Base-by-base conservation (phyloP, 1,140 invertebrate genomes). In the Rhizoglyphus robini region DNA sequence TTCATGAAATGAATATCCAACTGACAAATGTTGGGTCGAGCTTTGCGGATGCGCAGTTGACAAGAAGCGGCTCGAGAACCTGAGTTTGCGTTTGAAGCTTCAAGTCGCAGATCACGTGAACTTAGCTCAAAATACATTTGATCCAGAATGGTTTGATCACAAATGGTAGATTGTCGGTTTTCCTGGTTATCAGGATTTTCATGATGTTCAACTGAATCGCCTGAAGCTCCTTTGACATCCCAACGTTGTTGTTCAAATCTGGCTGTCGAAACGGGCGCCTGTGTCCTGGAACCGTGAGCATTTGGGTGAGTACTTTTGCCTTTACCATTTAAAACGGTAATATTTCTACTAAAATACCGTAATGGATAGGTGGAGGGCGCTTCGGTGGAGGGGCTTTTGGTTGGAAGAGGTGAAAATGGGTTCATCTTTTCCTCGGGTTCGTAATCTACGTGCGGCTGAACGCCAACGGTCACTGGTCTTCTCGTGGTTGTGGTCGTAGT, bases 1-100 rank as follows among this genome's bases (percentile, higher is more conserved):
- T 58, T 51, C 1, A 57, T 51, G 49, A 71, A 71, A n/a, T 63
- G 54, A 3, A 71, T 41, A 47, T 65, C 65, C 2, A 69, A 54
- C 4, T 71, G 68, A 30, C 70, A 71, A 15, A 71, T 59, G 0
- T 60, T 67, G 4, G 62, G 29, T 3, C 66, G 63, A 0, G 66
- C 46, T 54, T 67, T 69, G 23, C 58, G 47, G 3, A 70, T 68
- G 15, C 61, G 13, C 8, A 63, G 11, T 2, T 38, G 32, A 58
- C 66, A 67, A 3, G 27, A 29, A 2, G 54, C 54, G 2, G 15
- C 27, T n/a, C n/a, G n/a, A n/a, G n/a, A n/a, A n/a, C n/a, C n/a
- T n/a, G n/a, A n/a, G n/a, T 27, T 27, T 18, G 2, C 27, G 29
- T 34, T 34, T 23, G 25, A 8, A 8, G 8, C 20, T 54, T 5